phyloP scores from a whole-genome alignment of 2,113 vertebrate species.

The Pituophis catenifer region DNA sequence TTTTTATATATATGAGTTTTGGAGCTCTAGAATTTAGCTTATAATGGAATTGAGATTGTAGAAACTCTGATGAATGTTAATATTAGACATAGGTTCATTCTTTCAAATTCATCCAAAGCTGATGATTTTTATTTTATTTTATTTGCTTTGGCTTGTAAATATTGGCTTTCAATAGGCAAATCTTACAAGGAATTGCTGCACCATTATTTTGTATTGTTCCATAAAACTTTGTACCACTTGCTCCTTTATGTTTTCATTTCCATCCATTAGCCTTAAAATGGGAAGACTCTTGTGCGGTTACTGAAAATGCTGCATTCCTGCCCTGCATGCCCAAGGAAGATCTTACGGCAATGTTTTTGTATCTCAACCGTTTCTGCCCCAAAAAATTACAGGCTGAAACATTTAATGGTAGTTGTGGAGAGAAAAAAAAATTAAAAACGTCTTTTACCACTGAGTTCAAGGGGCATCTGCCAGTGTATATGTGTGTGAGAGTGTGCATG shows the following conservation, averaged over 20 bases:
- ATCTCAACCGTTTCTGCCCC: background rate
- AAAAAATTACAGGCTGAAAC: background rate
- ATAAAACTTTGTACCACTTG: slow-evolving; percentile 30
- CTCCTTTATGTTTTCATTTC: slow-evolving; percentile 52
- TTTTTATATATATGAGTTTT: slow-evolving; percentile 69
- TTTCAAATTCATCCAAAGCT: slow-evolving; percentile 20
- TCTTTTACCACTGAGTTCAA: background rate
- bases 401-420: background rate
- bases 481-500: background rate
- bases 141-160: slow-evolving; percentile 27
- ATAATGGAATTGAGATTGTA: slow-evolving; percentile 52
- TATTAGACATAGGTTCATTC: slow-evolving; percentile 36
- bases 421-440: background rate
- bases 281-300: slow-evolving; percentile 50
- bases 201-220: slow-evolving; percentile 31
- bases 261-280: slow-evolving; percentile 69
- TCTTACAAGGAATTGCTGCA: slow-evolving; percentile 6
- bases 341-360: slow-evolving; percentile 14
- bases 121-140: slow-evolving; percentile 1
- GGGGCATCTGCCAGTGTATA: background rate
- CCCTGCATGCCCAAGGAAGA: slow-evolving; percentile 48
- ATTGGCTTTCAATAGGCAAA: accelerated
- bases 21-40: slow-evolving; percentile 64
- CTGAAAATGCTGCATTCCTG: slow-evolving; percentile 48
- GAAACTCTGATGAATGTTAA: slow-evolving; percentile 54